These are phyloP conservation scores for Neotragus moschatus DNA, from an alignment of 2,113 vertebrate species.

Conservation along the genomic window DNA sequence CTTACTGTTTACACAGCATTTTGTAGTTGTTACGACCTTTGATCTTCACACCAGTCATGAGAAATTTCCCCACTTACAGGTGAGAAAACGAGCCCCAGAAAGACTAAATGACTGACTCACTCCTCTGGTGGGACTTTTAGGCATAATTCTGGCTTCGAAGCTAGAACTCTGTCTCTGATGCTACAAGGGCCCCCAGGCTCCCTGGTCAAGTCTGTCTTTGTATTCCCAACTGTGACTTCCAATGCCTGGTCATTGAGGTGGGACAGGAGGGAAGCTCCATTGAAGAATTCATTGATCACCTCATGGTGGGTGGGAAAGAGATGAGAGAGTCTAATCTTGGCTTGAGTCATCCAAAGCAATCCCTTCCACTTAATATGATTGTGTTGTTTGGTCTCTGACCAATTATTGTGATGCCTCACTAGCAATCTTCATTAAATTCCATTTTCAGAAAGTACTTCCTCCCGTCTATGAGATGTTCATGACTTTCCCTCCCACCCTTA, in stretches of 20 bases:
- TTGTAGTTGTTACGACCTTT: background rate
- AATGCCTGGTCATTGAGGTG: rapidly evolving
- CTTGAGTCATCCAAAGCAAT: background rate
- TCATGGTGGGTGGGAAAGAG: rapidly evolving
- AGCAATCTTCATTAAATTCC: background rate
- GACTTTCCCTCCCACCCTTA: background rate
- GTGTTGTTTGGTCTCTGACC: background rate
- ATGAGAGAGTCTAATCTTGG: background rate
- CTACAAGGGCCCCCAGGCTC: rapidly evolving
- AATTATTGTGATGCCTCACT: background rate
- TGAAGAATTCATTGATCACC: background rate
- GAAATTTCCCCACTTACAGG: background rate
- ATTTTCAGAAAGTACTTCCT: background rate
- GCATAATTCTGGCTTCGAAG: background rate
- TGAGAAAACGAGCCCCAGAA: background rate
- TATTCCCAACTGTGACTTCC: background rate
- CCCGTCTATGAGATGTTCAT: background rate
- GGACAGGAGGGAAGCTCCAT: background rate
- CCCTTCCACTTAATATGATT: background rate
- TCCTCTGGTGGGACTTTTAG: background rate
- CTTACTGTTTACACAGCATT: background rate
- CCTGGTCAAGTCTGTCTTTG: background rate
- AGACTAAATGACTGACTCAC: background rate
- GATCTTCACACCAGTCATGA: background rate
- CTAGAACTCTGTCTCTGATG: background rate